Percentiles rank a stretch among this genome's conserved stretches.
Conservation (phyloP, 37 sponge, comb jelly and placozoan species). For the Aplysina aerophoba region DNA sequence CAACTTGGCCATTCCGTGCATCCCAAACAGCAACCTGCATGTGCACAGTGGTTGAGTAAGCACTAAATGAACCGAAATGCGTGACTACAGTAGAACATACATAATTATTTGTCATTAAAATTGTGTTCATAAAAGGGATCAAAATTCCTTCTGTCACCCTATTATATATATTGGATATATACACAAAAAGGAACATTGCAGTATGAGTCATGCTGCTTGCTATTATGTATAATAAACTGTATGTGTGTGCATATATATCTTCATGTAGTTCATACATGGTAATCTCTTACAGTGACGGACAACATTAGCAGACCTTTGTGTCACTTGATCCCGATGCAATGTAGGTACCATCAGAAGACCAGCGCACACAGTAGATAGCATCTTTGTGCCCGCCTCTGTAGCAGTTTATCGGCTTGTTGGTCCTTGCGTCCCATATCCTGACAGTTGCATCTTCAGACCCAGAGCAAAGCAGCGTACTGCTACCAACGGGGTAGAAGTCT, state of each 20-base stretch:
- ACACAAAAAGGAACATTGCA: no score
- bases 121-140: no score
- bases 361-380: slow-evolving; percentile 64
- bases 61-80: no score
- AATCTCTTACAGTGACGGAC: neutral
- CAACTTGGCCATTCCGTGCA: slow-evolving; percentile 46
- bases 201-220: no score
- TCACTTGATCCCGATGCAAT: slow-evolving; percentile 80
- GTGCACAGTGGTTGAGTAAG: no score
- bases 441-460: slow-evolving; percentile 73
- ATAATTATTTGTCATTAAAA: no score
- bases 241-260: neutral
- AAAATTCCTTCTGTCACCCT: no score
- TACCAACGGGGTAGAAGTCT: slow-evolving; percentile 73
- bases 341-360: slow-evolving; percentile 80
- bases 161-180: no score
- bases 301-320: slow-evolving; percentile 74
- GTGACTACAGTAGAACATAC: no score
- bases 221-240: no score
- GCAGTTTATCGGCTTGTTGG: slow-evolving; percentile 30
- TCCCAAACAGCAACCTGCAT: slow-evolving; percentile 88
- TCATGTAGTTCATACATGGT: neutral
- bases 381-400: slow-evolving; percentile 62
- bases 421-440: slow-evolving; percentile 79
- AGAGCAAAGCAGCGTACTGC: slow-evolving; percentile 60